phyloP scores from a whole-genome alignment of 2,888 invertebrate species.

The Mythimna lalbum region DNA sequence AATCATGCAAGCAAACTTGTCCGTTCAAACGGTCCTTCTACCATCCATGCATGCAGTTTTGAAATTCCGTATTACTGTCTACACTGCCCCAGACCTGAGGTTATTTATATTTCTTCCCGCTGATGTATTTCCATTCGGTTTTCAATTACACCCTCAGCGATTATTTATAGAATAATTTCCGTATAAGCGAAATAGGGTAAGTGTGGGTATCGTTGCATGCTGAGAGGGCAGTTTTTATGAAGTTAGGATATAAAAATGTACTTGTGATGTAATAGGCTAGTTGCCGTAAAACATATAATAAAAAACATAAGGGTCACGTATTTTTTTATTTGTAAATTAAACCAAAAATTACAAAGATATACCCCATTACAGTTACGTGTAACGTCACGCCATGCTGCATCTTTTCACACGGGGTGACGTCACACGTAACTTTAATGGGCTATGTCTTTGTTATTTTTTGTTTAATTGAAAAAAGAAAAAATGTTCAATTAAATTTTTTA shows the following conservation, averaged over 20 bases:
- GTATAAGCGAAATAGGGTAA: background rate
- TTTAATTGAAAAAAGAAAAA: too few species aligned
- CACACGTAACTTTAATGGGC: too few species aligned
- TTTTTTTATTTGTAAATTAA: too few species aligned
- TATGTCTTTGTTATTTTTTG: too few species aligned
- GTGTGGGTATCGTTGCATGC: background rate
- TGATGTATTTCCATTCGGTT: conserved; percentile 52
- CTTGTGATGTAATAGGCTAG: too few species aligned
- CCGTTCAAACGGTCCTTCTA: conserved; percentile 47
- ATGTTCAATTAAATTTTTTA: too few species aligned
- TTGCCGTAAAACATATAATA: too few species aligned
- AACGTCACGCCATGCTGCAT: too few species aligned
- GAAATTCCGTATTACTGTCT: conserved; percentile 73
- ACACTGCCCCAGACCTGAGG: conserved; percentile 56
- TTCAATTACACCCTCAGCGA: conserved; percentile 50
- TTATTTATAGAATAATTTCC: conserved; percentile 51
- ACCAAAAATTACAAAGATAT: too few species aligned
- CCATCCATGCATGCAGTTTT: conserved; percentile 73
- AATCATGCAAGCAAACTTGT: conserved; percentile 59
- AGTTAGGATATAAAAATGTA: background rate
- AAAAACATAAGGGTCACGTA: too few species aligned
- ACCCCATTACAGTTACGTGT: too few species aligned
- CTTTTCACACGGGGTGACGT: too few species aligned
- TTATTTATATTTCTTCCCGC: conserved; percentile 57
- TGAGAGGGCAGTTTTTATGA: background rate